A percentile compares a stretch with the other conserved stretches of the same genome.
Conservation (phyloP, 2,113 vertebrate genomes). For the Lagopus leucura region DNA sequence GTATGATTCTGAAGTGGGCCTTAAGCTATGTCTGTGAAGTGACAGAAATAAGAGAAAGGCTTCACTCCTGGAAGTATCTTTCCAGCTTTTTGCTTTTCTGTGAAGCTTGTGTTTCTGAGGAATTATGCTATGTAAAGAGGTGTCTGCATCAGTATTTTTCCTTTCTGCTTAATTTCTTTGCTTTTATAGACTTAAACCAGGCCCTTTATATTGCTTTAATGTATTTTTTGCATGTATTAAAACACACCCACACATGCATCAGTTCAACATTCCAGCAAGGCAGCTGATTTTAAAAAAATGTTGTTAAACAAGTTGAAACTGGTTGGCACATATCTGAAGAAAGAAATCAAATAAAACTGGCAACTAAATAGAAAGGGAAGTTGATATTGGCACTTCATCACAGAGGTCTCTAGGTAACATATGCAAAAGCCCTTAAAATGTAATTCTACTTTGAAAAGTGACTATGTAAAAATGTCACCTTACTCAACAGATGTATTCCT, state of each 20-base stretch:
- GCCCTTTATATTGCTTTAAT: conserved; percentile 28
- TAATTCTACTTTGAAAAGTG: conserved; percentile 56
- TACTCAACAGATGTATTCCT: conserved; percentile 28
- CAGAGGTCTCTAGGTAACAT: conserved; percentile 64
- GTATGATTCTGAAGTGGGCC: neutral
- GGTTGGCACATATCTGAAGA: conserved; percentile 60
- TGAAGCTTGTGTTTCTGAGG: neutral
- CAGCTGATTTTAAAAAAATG: conserved; percentile 58
- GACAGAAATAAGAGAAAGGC: neutral
- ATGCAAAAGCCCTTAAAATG: conserved; percentile 64
- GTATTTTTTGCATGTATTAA: conserved; percentile 41
- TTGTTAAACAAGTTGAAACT: conserved; percentile 66
- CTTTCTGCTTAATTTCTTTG: neutral
- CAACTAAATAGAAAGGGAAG: conserved; percentile 66
- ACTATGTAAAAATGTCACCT: conserved; percentile 61
- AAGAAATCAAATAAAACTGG: conserved; percentile 60
- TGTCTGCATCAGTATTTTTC: neutral
- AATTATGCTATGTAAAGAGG: conserved; percentile 1
- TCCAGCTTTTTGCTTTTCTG: neutral
- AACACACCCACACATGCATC: conserved; percentile 32
- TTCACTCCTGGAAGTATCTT: neutral
- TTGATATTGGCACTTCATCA: conserved; percentile 64
- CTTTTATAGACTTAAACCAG: conserved; percentile 24
- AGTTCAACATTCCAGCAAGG: conserved; percentile 58
- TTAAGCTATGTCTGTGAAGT: neutral